A percentile compares a stretch with the other conserved stretches of the same genome.
These are phyloP conservation scores for Drosophila erecta DNA, from an alignment of 1,140 invertebrate genomes.

Conservation along the genomic window DNA sequence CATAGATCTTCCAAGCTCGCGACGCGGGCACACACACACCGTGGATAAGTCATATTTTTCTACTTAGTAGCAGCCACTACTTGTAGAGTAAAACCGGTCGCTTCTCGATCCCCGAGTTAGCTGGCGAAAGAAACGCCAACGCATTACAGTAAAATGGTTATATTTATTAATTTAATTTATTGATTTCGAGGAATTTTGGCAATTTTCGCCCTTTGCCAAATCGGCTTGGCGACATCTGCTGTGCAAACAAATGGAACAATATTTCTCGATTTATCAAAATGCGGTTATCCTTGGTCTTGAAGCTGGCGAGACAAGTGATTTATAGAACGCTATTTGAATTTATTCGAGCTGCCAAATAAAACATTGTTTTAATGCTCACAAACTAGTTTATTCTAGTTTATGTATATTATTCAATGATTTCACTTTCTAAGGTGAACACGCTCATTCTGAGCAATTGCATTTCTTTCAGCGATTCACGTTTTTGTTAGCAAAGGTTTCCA, in stretches of 20 bases:
- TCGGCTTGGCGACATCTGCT: not conserved
- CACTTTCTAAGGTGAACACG: constrained; percentile 20
- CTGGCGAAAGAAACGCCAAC: constrained; percentile 33
- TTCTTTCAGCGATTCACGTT: constrained; percentile 20
- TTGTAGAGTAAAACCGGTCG: constrained; percentile 46
- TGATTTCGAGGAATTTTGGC: not conserved
- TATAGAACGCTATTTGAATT: constrained; percentile 26
- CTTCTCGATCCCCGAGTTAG: constrained; percentile 7
- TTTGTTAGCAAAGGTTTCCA: not conserved
- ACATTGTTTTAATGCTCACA: not conserved
- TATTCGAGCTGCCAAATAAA: constrained; percentile 9
- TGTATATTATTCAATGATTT: constrained; percentile 5
- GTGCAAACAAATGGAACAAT: not conserved
- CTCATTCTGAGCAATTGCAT: constrained; percentile 11
- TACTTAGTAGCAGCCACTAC: constrained; percentile 38
- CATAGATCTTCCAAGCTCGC: constrained; percentile 53
- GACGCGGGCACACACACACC: constrained; percentile 15
- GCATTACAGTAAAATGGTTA: constrained; percentile 17
- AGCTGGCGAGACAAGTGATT: constrained; percentile 10
- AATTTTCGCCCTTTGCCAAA: not conserved
- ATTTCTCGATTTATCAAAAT: constrained; percentile 12
- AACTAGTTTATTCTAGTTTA: constrained; percentile 11
- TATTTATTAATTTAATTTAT: not conserved
- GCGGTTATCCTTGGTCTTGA: constrained; percentile 35
- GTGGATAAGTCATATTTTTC: constrained; percentile 42